Percentiles rank a stretch among this genome's conserved stretches.
phyloP scores from a whole-genome alignment of 2,888 invertebrate species.

The Podabrus alpinus region DNA sequence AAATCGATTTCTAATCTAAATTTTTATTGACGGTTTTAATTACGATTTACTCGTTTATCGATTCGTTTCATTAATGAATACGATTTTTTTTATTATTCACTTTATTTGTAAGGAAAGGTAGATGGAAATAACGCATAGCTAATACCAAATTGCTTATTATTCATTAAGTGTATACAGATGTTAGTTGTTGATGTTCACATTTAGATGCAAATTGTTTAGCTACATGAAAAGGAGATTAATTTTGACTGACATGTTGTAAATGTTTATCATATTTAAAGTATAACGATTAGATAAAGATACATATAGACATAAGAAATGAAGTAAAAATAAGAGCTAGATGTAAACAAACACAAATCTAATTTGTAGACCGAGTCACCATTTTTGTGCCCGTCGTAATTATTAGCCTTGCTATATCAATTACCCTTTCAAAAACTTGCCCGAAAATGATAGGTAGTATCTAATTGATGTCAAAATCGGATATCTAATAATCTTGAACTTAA shows the following conservation, averaged over 20 bases:
- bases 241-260: conserved; percentile 15
- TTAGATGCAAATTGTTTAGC: conserved; percentile 12
- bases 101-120: neutral
- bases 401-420: neutral
- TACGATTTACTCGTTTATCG: neutral
- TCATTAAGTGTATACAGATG: conserved; percentile 4
- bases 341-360: neutral
- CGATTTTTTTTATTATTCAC: neutral
- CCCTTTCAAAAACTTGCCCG: neutral
- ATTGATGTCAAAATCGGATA: neutral
- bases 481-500: neutral
- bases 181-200: conserved; percentile 11
- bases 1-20: neutral
- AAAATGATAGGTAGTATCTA: neutral
- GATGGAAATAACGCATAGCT: neutral
- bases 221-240: conserved; percentile 15
- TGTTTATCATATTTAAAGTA: conserved; percentile 10
- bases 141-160: conserved; percentile 1
- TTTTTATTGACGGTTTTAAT: neutral
- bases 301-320: neutral
- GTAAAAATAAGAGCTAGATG: neutral
- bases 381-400: neutral
- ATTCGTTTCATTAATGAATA: neutral
- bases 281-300: conserved; percentile 7
- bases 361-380: neutral